Base-by-base conservation (phyloP, 2,888 invertebrate genomes). In the Leptogaster cylindrica region DNA sequence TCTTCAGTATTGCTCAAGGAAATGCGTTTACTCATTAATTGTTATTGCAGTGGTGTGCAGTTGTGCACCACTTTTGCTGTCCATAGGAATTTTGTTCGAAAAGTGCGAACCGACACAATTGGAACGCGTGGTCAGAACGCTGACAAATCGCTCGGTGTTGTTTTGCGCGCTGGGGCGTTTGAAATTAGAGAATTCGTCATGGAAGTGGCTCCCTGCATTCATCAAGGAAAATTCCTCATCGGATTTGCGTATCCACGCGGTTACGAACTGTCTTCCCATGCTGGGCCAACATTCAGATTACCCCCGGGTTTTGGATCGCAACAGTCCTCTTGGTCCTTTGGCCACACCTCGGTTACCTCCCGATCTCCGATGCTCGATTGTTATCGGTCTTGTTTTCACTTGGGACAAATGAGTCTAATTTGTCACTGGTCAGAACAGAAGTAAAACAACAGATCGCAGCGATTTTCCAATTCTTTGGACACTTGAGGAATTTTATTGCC, bases 381-480 rank as follows among this genome's bases (percentile, higher is more conserved):
- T 70, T 70, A 70, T 70, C 70, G 64, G 33, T 25, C 66, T 41
- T 70, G 68, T 70, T 70, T 70, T 70, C 68, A 70, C 70, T 70
- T 66, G 66, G 63, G 70, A 70, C 68, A 70, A 70, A 70, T 70
- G 66, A 55, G 48, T 50, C 51, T 68, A 66, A 70, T 70, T 70
- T 70, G 66, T 70, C 70, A 70, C 68, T 36, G 52, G 48, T 16
- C 70, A 64, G 33, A 44, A 46, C 50, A 16, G 27, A 50, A 16
- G 50, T 36, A 36, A 65, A 23, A 25, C 33, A 36, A 50, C 39
- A 50, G 39, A 39, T 65, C 48, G 64, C 12, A 36, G 33, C 33
- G 36, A 64, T 23, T 64, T 64, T 64, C 31, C 33, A 14, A 44
- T 10, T n/a, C 64, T 33, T 8, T n/a, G 10, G 16, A 12, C 27